A percentile compares a stretch with the other conserved stretches of the same genome.
Conservation (phyloP, 1,140 invertebrate genomes). For the Nephila pilipes region DNA sequence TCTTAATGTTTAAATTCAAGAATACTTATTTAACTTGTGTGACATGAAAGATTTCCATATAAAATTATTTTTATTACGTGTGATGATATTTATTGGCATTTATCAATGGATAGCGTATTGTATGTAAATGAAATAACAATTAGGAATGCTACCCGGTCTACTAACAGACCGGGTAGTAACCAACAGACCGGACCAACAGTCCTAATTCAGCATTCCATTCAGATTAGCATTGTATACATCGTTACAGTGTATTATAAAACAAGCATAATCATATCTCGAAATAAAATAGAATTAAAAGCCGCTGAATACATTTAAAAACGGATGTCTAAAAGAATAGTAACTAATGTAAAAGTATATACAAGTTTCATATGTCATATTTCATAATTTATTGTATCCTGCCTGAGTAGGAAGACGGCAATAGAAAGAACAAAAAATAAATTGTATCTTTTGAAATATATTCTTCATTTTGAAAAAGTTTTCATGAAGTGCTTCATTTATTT, state of each 20-base stretch:
- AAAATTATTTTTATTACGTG: not conserved
- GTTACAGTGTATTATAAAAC: not conserved
- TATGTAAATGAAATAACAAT: conserved; percentile 4
- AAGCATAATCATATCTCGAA: not conserved
- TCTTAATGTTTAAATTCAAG: not conserved
- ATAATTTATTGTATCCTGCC: no score
- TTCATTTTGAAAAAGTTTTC: no score
- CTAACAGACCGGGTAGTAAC: no score
- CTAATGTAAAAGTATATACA: not conserved
- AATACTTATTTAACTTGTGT: not conserved
- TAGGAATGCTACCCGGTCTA: not conserved
- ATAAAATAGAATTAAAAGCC: not conserved
- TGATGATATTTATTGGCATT: not conserved
- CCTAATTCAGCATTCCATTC: no score
- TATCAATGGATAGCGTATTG: not conserved
- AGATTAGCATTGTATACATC: not conserved
- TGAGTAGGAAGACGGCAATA: no score
- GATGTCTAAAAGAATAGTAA: not conserved
- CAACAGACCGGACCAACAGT: no score
- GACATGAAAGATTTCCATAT: not conserved
- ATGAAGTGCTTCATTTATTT: no score
- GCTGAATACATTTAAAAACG: not conserved
- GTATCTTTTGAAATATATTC: no score
- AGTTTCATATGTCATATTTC: no score
- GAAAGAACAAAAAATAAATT: no score